phyloP scores from a whole-genome alignment of 2,113 vertebrate species.

The Eurystomus gularis region DNA sequence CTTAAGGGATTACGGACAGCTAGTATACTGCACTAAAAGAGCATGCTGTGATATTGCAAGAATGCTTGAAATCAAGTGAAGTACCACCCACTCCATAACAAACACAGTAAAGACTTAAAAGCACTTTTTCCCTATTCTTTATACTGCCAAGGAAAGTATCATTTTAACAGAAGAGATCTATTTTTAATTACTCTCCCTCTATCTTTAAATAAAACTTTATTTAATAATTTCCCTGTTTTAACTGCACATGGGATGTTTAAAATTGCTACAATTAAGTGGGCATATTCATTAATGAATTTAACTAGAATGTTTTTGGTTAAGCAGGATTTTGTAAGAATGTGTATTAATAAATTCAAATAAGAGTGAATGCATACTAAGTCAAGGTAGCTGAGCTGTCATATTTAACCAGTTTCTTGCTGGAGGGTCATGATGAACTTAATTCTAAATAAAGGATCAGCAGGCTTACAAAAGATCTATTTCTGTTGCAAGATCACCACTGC shows the following conservation, averaged over 20 bases:
- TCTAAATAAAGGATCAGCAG: neutral
- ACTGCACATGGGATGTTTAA: neutral
- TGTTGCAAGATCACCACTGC: neutral
- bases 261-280: neutral
- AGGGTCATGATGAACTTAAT: neutral
- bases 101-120: neutral
- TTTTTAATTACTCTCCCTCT: neutral
- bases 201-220: neutral
- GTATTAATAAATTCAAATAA: neutral
- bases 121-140: neutral
- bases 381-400: neutral
- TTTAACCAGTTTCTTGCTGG: neutral
- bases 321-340: neutral
- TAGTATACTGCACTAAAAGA: neutral
- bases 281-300: neutral
- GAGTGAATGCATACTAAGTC: neutral
- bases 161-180: neutral
- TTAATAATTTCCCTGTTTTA: neutral
- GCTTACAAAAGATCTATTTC: neutral
- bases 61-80: neutral
- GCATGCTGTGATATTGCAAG: neutral
- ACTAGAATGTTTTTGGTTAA: neutral
- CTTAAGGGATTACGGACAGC: neutral
- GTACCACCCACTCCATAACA: neutral
- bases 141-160: neutral